Conservation (phyloP, 2,888 invertebrate genomes). For the Harpagoxenus sublaevis region DNA sequence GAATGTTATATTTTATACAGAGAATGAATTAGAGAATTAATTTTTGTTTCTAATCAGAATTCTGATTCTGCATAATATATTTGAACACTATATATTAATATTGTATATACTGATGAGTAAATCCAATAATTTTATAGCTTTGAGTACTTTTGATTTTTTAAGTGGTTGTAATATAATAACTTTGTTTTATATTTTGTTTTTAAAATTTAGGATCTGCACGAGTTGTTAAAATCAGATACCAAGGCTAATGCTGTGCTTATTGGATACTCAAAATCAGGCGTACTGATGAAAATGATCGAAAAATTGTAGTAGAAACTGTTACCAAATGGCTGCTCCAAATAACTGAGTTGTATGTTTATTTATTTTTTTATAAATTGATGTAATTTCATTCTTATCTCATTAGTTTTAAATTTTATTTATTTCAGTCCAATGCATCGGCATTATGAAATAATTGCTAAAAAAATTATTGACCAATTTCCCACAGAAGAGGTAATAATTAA, state of each 20-base stretch:
- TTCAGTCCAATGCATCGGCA: background rate
- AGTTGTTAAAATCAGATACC: background rate
- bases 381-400: background rate
- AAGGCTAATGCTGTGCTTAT: background rate
- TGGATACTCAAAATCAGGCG: background rate
- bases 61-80: background rate
- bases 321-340: slow-evolving; percentile 9
- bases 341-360: slow-evolving; percentile 24
- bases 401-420: slow-evolving; percentile 4
- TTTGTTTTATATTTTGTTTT: background rate
- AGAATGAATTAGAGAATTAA: background rate
- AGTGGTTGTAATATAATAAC: background rate
- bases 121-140: background rate
- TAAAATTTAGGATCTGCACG: background rate
- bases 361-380: background rate
- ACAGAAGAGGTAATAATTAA: slow-evolving; percentile 11
- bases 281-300: background rate
- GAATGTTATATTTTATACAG: background rate
- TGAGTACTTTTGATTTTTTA: background rate
- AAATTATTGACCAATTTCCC: background rate
- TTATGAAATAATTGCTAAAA: background rate
- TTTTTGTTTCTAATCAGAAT: background rate
- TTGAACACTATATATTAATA: background rate
- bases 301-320: slow-evolving; percentile 10
- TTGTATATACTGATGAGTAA: background rate